Conservation (phyloP, 2,888 invertebrate genomes). For the Drosophila setosimentum region DNA sequence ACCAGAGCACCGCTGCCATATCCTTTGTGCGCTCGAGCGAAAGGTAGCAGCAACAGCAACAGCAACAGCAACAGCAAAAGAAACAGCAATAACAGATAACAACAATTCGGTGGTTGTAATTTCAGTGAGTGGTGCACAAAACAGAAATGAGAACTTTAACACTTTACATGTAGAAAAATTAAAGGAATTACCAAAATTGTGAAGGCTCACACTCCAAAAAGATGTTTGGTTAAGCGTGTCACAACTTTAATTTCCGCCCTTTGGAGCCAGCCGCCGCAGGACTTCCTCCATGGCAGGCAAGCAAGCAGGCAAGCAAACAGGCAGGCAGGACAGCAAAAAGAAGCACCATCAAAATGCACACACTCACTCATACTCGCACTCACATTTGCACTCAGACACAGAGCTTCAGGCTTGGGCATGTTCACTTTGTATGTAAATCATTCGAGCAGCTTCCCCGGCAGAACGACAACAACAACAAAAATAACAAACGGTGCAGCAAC, state of each 20-base stretch:
- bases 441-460: slow-evolving; percentile 60
- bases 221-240: slow-evolving; percentile 71
- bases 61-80: slow-evolving; percentile 33
- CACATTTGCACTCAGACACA: slow-evolving; percentile 22
- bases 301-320: slow-evolving; percentile 20
- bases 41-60: slow-evolving; percentile 59
- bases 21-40: slow-evolving; percentile 70
- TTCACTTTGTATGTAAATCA: slow-evolving; percentile 80
- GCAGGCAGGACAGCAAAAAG: slow-evolving; percentile 35
- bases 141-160: slow-evolving; percentile 51
- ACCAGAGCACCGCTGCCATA: slow-evolving; percentile 37
- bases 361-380: slow-evolving; percentile 27
- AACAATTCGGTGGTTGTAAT: slow-evolving; percentile 69
- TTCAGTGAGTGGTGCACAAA: slow-evolving; percentile 58
- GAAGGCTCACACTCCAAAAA: slow-evolving; percentile 44
- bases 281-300: slow-evolving; percentile 47
- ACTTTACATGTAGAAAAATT: slow-evolving; percentile 52
- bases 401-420: slow-evolving; percentile 60
- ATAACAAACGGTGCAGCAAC: slow-evolving; percentile 30
- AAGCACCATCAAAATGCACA: slow-evolving; percentile 47
- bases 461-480: slow-evolving; percentile 46
- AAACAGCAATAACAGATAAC: slow-evolving; percentile 35
- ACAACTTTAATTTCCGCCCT: slow-evolving; percentile 75
- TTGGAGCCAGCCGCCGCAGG: slow-evolving; percentile 59
- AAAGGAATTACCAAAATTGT: slow-evolving; percentile 52